phyloP scores from a whole-genome alignment of 2,797 vertebrate species.

The Rhincodon typus region DNA sequence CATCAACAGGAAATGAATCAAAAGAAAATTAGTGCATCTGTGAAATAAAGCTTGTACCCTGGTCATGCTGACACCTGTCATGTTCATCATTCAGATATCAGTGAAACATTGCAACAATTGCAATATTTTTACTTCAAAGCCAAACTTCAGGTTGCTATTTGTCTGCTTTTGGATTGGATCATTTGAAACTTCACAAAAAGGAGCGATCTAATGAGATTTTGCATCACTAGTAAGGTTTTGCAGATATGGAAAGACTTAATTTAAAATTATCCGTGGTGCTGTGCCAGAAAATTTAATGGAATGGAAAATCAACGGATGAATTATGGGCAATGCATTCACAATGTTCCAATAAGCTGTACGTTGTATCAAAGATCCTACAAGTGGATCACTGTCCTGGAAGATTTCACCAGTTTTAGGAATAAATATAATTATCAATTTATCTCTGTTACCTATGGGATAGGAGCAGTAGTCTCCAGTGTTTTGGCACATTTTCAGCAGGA shows the following conservation, averaged over 20 bases:
- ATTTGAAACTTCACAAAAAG: not conserved
- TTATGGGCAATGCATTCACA: not conserved
- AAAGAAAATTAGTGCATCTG: not conserved
- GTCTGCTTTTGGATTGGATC: not conserved
- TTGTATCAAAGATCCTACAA: not conserved
- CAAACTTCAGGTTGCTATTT: not conserved
- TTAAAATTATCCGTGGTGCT: not conserved
- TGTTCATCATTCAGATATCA: not conserved
- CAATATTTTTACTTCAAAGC: not conserved
- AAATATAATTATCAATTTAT: not conserved
- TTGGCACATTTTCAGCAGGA: not conserved
- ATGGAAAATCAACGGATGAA: not conserved
- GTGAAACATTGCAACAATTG: not conserved
- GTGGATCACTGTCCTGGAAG: not conserved
- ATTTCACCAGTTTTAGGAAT: not conserved
- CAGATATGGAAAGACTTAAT: not conserved
- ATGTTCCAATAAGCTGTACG: not conserved
- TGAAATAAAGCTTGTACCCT: slow-evolving; percentile 9
- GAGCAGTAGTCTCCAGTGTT: not conserved
- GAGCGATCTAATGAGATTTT: not conserved
- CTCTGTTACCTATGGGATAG: not conserved
- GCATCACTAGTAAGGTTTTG: not conserved
- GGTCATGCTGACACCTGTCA: slow-evolving; percentile 3
- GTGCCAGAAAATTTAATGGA: not conserved
- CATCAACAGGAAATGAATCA: slow-evolving; percentile 1